These are phyloP conservation scores for Caloenas nicobarica DNA, from an alignment of 2,113 vertebrate genomes.

Conservation along the genomic window DNA sequence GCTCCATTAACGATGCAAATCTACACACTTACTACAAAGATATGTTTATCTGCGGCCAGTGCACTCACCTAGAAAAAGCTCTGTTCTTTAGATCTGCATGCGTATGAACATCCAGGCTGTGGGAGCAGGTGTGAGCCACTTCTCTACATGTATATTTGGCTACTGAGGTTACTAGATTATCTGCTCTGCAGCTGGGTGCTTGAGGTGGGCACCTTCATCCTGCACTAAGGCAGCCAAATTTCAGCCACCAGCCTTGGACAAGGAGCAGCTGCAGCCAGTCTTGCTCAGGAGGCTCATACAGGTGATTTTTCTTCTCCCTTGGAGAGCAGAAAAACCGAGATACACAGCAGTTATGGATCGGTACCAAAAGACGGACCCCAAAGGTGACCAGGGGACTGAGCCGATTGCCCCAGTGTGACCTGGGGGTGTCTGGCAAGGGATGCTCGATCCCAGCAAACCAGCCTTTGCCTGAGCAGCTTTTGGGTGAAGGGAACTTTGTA, in stretches of 20 bases:
- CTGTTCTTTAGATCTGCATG: background rate
- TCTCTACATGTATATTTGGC: rapidly evolving
- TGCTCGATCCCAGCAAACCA: background rate
- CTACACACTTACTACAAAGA: background rate
- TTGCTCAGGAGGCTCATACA: background rate
- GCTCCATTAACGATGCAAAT: background rate
- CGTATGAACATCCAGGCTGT: rapidly evolving
- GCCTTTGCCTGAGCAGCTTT: background rate
- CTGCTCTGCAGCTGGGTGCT: background rate
- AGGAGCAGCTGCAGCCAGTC: background rate
- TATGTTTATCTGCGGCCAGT: background rate
- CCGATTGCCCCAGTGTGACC: background rate
- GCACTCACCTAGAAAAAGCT: background rate
- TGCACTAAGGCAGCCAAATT: background rate
- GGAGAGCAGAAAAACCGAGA: background rate
- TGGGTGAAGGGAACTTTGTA: background rate
- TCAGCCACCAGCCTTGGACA: background rate
- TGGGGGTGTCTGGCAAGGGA: background rate
- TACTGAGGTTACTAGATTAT: background rate
- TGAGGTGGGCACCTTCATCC: rapidly evolving
- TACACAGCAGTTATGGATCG: rapidly evolving
- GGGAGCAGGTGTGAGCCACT: background rate
- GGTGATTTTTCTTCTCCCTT: background rate
- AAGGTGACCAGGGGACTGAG: background rate
- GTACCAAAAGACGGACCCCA: background rate